Evolutionary conservation across 23 tunicate genomes (phyloP), one percentile per base, ranked within the genome.

Genomic region (Trididemnum miniatum): DNA sequence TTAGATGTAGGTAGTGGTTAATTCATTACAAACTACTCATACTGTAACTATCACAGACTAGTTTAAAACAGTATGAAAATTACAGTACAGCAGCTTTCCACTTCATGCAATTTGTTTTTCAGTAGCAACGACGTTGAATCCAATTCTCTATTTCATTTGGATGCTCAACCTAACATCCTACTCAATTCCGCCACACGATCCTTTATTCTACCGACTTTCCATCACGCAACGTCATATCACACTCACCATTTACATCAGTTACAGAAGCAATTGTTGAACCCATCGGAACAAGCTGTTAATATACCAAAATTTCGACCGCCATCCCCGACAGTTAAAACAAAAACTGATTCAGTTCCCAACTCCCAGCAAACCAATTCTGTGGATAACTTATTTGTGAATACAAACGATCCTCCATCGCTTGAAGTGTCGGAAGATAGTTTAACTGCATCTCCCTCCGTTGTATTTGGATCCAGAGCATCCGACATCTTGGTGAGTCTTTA

Each of bases 131-230:
- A 39, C 31, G 30, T 15, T 23, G 72, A 22, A 3, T 74, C 30
- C 59, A 74, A 71, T 44, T 79, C 81, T 3, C 38, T 80, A 35
- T 37, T 64, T 29, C 74, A 22, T 26, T 39, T 63, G 34, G 80
- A 59, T 35, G 59, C 51, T 33, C 28, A 24, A 20, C 37, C 60
- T 2, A 64, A 66, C 78, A 72, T 44, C 24, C 60, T 74, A 0
- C 66, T 83, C 36, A 9, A 35, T 26, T 37, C 66, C 25, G 37
- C 67, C 3, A 24, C 83, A 0, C 54, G 83, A 26, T 44, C 89
- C 3, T 85, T 76, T 59, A 83, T 83, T 51, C 73, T 74, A 9
- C 81, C 81, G 0, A 31, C 79, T 35, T 83, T 74, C 35, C 87
- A 73, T 24, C 76, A 64, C 50, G 67, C 89, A 2, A 29, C 82